Conservation (phyloP, 2,113 vertebrate species). For the mouse (Mus musculus) region DNA sequence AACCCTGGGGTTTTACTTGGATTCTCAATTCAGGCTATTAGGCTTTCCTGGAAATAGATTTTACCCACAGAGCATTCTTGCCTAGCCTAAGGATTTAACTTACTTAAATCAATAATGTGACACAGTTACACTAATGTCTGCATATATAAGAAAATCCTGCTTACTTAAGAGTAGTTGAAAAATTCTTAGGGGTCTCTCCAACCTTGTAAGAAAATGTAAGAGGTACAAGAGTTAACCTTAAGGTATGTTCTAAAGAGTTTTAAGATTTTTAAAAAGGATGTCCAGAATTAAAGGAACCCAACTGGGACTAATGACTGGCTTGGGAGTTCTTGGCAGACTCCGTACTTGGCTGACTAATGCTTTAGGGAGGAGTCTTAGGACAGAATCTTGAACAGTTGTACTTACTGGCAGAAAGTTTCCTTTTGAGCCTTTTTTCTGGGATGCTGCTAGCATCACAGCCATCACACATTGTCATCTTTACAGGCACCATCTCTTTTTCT, state of each 20-base stretch:
- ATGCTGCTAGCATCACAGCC: not conserved
- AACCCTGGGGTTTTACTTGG: not conserved
- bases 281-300: slow-evolving; percentile 37
- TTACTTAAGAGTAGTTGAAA: slow-evolving; percentile 48
- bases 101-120: slow-evolving; percentile 23
- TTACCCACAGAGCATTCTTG: not conserved
- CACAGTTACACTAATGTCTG: slow-evolving; percentile 26
- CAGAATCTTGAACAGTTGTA: slow-evolving; percentile 9
- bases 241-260: not conserved
- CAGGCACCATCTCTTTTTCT: not conserved
- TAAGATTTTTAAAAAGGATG: slow-evolving; percentile 32
- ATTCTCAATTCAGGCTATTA: not conserved
- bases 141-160: not conserved
- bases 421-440: slow-evolving; percentile 11
- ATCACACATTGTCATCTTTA: slow-evolving; percentile 13
- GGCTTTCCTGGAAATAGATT: not conserved
- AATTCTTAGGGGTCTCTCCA: not conserved
- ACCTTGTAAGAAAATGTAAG: not conserved
- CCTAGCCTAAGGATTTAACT: not conserved
- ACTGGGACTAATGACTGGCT: slow-evolving; percentile 22
- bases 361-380: not conserved
- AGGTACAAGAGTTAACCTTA: slow-evolving; percentile 1
- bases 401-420: slow-evolving; percentile 16
- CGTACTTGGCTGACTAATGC: slow-evolving; percentile 16
- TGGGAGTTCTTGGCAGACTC: slow-evolving; percentile 36